phyloP scores from a whole-genome alignment of 1,140 invertebrate genomes.

The Palaemon carinicauda region DNA sequence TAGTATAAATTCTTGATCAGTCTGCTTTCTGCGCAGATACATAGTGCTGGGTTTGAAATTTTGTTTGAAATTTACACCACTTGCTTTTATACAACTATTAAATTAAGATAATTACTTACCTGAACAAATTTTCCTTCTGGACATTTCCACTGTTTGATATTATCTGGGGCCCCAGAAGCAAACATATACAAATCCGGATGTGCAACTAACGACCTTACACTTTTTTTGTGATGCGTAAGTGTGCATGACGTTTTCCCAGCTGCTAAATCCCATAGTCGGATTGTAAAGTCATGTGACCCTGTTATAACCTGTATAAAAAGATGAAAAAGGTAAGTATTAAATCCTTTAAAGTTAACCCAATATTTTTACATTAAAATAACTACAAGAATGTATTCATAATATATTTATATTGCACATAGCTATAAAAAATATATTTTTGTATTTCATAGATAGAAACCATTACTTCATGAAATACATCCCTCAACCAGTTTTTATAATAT shows the following conservation, averaged over 20 bases:
- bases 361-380: constrained; percentile 7
- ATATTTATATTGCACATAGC: too few relatives aligned
- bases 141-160: constrained; percentile 99
- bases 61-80: not conserved
- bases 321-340: not conserved
- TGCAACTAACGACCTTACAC: constrained; percentile 87
- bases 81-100: not conserved
- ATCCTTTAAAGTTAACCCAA: not conserved
- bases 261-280: constrained; percentile 96
- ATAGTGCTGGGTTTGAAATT: too few relatives aligned
- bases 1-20: too few relatives aligned
- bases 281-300: constrained; percentile 75
- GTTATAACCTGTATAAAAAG: constrained; percentile 69
- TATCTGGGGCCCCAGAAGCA: constrained; percentile 96
- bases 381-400: not conserved
- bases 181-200: constrained; percentile 97
- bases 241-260: constrained; percentile 94
- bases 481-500: too few relatives aligned
- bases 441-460: too few relatives aligned
- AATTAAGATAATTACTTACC: constrained; percentile 1
- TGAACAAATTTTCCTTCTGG: constrained; percentile 95
- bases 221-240: constrained; percentile 99
- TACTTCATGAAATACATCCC: too few relatives aligned
- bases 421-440: too few relatives aligned
- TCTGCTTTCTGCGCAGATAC: too few relatives aligned